Evolutionary conservation across 1,140 invertebrate genomes (phyloP), one percentile per base, ranked within the genome.

Genomic region (Lepeophtheirus salmonis): DNA sequence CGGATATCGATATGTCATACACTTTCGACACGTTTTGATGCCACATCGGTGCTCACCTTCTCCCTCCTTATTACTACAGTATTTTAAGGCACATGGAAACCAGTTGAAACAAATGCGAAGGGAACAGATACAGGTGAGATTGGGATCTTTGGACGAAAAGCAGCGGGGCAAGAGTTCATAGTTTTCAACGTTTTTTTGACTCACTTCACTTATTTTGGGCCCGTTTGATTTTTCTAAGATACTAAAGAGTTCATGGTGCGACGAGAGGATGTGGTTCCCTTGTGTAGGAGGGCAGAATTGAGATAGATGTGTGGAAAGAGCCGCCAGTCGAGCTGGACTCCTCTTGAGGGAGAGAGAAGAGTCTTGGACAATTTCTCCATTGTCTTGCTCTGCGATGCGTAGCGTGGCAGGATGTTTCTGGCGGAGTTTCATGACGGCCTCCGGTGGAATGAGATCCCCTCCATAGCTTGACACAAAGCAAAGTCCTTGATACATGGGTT

Each of bases 71-170:
- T 83, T 84, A 67, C 87, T 86, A 70, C 90, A 95, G 72, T 90
- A 94, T 70, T 94, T 94, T 2, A 94, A 73, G 13, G 86, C 86
- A 73, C 89, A 95, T 0, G 88, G 89, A 73, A 91, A 94, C 84
- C 84, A 77, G n/a, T 79, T 79, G 25, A 84, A 82, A 71, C 87
- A 91, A 60, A 89, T 77, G 73, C 91, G 81, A 62, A 87, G 74
- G 14, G 79, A 80, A 69, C 86, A 90, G 2, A 79, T 73, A 70
- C 86, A 90, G 12, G 4, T 16, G n/a, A 18, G n/a, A 22, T 26
- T 26, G 16, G 22, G 3, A 18, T 50, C 20, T 50, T n/a, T 50
- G 21, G 21, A 18, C n/a, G 52, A 54, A n/a, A 14, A 30, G 26
- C 55, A 57, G 13, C 55, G 55, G n/a, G 22, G 17, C 23, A 41